These are phyloP conservation scores for Gallinago media DNA, from an alignment of 2,113 vertebrate genomes.

Conservation along the genomic window DNA sequence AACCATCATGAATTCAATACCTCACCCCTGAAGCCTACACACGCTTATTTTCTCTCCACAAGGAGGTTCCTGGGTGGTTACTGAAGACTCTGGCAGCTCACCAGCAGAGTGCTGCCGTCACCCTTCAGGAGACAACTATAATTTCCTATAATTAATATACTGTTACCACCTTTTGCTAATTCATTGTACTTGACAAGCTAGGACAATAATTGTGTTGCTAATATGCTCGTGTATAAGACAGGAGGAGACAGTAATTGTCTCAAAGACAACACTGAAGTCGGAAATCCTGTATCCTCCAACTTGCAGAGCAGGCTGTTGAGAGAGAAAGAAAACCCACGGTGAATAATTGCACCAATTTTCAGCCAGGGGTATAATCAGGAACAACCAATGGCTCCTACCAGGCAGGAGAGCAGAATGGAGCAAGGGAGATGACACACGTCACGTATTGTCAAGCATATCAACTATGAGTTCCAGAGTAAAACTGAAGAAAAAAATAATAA, in stretches of 20 bases:
- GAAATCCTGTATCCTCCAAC: not conserved
- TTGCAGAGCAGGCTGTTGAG: not conserved
- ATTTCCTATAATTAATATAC: not conserved
- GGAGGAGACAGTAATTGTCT: not conserved
- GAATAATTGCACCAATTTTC: not conserved
- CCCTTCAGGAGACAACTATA: not conserved
- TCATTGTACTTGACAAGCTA: not conserved
- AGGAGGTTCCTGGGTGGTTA: not conserved
- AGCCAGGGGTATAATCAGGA: not conserved
- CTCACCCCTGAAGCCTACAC: not conserved
- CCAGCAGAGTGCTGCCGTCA: not conserved
- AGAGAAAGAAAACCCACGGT: not conserved
- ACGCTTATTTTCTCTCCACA: not conserved
- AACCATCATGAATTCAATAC: not conserved
- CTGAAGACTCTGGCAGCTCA: not conserved
- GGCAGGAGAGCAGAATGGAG: not conserved
- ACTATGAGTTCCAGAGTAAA: not conserved
- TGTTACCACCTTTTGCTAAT: not conserved
- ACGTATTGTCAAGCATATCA: not conserved
- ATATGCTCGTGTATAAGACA: not conserved
- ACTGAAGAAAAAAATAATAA: not conserved
- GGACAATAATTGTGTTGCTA: not conserved
- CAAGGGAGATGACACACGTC: rapidly evolving
- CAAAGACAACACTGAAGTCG: not conserved
- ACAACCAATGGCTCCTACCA: not conserved